A percentile compares a stretch with the other conserved stretches of the same genome.
Evolutionary conservation across 2,888 invertebrate genomes (phyloP).

Genomic region (Amphiduros pacificus): DNA sequence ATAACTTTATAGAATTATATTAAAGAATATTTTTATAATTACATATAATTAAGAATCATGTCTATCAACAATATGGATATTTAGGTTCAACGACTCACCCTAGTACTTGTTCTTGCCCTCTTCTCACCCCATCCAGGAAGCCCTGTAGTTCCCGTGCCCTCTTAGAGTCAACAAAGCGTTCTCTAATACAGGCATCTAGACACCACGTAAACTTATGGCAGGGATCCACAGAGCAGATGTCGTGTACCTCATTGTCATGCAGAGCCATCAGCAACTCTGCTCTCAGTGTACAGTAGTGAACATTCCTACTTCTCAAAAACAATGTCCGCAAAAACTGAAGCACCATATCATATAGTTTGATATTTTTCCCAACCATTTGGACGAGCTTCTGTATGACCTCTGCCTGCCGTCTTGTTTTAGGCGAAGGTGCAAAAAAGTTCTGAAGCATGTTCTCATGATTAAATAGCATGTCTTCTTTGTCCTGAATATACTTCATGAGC

Average conservation of each 20-base stretch:
- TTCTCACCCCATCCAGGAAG: conserved; percentile 90
- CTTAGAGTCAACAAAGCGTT: conserved; percentile 95
- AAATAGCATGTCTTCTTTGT: conserved; percentile 89
- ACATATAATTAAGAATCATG: too few relatives aligned
- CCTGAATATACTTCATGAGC: conserved; percentile 84
- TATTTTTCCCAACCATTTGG: conserved; percentile 81
- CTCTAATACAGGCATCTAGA: conserved; percentile 94
- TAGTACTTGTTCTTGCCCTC: conserved; percentile 77
- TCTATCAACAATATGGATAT: too few relatives aligned
- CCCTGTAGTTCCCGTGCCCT: conserved; percentile 83
- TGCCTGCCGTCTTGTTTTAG: conserved; percentile 81
- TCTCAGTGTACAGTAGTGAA: conserved; percentile 89
- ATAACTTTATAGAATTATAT: too few relatives aligned
- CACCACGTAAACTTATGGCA: conserved; percentile 99
- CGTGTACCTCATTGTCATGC: conserved; percentile 87
- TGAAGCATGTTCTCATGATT: conserved; percentile 72
- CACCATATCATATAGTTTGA: conserved; percentile 93
- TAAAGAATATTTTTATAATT: too few relatives aligned
- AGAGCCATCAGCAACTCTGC: conserved; percentile 93
- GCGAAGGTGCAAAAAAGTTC: conserved; percentile 79
- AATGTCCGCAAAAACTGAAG: conserved; percentile 85
- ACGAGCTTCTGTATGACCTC: conserved; percentile 92
- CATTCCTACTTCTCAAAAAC: conserved; percentile 87
- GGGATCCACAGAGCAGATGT: conserved; percentile 94
- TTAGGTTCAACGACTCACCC: conserved; percentile 35